Base-by-base conservation (phyloP, 2,888 invertebrate genomes). In the Thyatira batis region DNA sequence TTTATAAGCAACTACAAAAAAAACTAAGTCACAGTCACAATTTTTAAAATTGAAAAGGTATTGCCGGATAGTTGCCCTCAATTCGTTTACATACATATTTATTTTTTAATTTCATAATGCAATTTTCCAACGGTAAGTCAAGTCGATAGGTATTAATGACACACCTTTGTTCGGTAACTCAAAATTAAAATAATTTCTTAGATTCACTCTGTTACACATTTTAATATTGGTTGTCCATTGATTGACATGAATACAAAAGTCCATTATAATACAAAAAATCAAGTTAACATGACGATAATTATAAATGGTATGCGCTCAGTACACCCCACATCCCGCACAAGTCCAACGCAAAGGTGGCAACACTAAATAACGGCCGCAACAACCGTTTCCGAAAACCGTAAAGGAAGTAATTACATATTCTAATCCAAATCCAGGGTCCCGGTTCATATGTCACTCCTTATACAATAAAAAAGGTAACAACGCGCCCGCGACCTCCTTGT, bases 321-420 rank as follows among this genome's bases (percentile, higher is more conserved):
- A 71, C 67, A 65, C 67, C 70, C 71, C 63, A 57, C 66, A 66
- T 57, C 53, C 53, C 55, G 60, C 58, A 63, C 60, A 53, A 67
- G 67, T 62, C 63, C 1, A 5, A 13, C 2, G 27, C 64, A 77
- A 78, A 84, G 85, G 85, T 85, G 83, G 61, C 73, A 76, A 68
- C 74, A 76, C 69, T 73, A 72, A 71, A 69, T 80, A 85, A 85
- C 85, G 82, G 81, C 80, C 77, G 55, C 75, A 60, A 77, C 74
- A 78, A 81, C 83, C 85, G 87, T 88, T 90, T 91, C 91, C 92
- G 85, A 85, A 89, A 85, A 83, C 80, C 90, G 86, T 89, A 87
- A 89, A 91, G 92, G 92, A 92, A 92, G 87, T 91, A 91, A 92
- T 92, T 92, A 92, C 89, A 87, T 90, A 91, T 92, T 89, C 92